phyloP scores from a whole-genome alignment of 2,797 vertebrate genomes.

The Syngnathus acus region DNA sequence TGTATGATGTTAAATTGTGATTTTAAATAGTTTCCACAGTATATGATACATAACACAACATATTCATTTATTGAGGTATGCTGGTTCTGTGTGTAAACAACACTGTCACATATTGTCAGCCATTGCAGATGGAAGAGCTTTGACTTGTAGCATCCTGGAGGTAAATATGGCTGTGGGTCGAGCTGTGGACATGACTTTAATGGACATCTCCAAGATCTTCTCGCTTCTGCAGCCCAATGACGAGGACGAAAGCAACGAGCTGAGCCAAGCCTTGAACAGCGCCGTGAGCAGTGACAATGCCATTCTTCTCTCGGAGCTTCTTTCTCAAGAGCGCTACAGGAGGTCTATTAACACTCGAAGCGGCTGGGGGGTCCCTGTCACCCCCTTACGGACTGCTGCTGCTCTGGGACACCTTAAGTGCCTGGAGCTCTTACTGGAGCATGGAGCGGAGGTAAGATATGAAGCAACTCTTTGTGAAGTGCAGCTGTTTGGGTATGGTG shows the following conservation, averaged over 20 bases:
- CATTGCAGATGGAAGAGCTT: constrained; percentile 52
- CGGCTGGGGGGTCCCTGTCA: constrained; percentile 88
- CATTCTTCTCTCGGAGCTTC: constrained; percentile 66
- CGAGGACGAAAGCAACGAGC: constrained; percentile 67
- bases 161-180: constrained; percentile 54
- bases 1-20: background rate
- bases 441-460: constrained; percentile 74
- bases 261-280: constrained; percentile 74
- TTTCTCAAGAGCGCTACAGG: constrained; percentile 76
- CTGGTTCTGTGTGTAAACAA: background rate
- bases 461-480: background rate
- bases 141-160: constrained; percentile 36
- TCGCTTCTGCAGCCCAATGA: constrained; percentile 84
- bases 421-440: constrained; percentile 75
- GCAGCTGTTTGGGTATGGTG: background rate
- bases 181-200: constrained; percentile 77
- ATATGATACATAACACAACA: background rate
- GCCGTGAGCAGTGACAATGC: constrained; percentile 72
- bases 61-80: background rate
- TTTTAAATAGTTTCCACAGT: background rate
- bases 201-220: constrained; percentile 94
- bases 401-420: constrained; percentile 75
- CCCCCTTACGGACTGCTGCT: constrained; percentile 81
- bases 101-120: background rate
- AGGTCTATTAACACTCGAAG: constrained; percentile 78